phyloP scores from a whole-genome alignment of 1,140 invertebrate species.

The Lordiphosa collinella region DNA sequence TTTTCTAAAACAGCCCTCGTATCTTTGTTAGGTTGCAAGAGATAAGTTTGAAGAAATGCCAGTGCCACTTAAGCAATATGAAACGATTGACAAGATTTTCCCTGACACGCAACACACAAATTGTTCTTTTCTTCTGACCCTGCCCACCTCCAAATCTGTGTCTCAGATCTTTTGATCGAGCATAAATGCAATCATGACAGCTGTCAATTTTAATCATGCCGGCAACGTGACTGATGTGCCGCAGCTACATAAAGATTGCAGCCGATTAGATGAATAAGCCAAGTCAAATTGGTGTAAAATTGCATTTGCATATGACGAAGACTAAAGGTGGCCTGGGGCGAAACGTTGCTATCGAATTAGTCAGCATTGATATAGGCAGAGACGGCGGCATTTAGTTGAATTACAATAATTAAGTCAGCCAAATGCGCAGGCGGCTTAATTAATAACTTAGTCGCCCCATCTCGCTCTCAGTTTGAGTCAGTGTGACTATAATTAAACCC shows the following conservation, averaged over 20 bases:
- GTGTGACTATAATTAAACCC: constrained; percentile 51
- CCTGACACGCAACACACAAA: constrained; percentile 36
- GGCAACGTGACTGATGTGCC: constrained; percentile 54
- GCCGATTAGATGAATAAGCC: constrained; percentile 64
- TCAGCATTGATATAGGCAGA: constrained; percentile 54
- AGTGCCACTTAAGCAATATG: neutral
- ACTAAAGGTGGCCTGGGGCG: constrained; percentile 21
- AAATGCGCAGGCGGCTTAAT: constrained; percentile 71
- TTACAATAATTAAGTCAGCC: constrained; percentile 66
- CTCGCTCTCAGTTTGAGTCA: neutral
- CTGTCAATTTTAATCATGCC: constrained; percentile 63
- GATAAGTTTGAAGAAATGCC: too few species aligned
- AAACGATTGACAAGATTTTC: constrained; percentile 5
- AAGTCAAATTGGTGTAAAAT: constrained; percentile 38
- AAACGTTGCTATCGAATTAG: constrained; percentile 43
- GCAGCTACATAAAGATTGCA: constrained; percentile 37
- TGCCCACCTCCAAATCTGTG: constrained; percentile 21
- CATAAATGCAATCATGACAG: constrained; percentile 70
- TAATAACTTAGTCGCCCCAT: constrained; percentile 49
- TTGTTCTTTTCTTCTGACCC: constrained; percentile 12
- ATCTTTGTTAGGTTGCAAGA: too few species aligned
- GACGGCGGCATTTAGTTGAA: constrained; percentile 68
- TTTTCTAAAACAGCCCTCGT: too few species aligned
- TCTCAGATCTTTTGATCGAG: constrained; percentile 32
- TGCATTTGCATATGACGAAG: constrained; percentile 66